Base-by-base conservation (phyloP, 1,140 invertebrate genomes). In the Orchesella cincta region DNA sequence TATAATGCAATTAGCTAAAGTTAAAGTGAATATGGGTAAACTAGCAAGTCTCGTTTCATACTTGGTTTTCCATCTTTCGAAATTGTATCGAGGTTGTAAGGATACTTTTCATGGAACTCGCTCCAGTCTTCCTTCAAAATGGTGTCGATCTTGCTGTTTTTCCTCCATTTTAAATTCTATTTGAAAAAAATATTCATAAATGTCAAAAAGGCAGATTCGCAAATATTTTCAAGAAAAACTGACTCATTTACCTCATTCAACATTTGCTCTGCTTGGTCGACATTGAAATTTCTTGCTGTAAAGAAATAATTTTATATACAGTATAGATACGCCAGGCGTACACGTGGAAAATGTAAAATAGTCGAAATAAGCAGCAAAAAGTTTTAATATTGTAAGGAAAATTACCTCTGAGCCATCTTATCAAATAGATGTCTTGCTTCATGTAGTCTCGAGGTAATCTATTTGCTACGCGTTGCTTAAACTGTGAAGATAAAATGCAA, bases 101-200 rank as follows among this genome's bases (percentile, higher is more conserved):
- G 62, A 33, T 12, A 67, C n/a, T 33, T 67, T 12, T 67, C 62
- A 33, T 67, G 62, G 12, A 67, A 31, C 31, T 67, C 62, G 12
- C 26, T 31, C 62, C 62, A 67, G 31, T 67, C 62, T 33, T 67
- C 62, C 23, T 67, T 8, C 62, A 67, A 31, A 23, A 67, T 67
- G 3, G 62, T 31, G 31, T 67, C 62, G 26, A 67, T 67, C 23
- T 67, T 67, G n/a, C 33, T 67, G 23, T 26, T 12, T n/a, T 67
- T 67, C 31, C 62, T 67, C 62, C 62, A 67, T 67, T 33, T 67
- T 67, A 67, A 14, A 31, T 67, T 67, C 62, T 67, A 67, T 14
- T 18, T 57, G 26, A 14, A 57, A 18, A 33, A 67, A 67, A 12
- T 29, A 31, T 67, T 31, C 1, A 23, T 12, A 31, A 31, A n/a